phyloP scores from a whole-genome alignment of 1,140 invertebrate species.

The Caenorhabditis remanei region DNA sequence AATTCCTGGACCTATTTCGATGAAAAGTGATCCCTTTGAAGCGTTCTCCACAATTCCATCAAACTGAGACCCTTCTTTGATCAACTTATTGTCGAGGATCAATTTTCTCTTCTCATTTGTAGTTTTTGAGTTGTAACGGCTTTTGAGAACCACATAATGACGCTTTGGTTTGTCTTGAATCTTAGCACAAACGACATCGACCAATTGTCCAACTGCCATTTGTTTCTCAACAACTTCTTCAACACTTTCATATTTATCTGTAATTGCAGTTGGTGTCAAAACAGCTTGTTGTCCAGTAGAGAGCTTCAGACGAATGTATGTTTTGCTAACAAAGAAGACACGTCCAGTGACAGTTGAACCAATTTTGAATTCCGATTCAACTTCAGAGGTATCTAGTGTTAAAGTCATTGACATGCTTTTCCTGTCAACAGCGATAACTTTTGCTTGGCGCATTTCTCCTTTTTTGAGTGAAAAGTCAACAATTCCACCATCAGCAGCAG shows the following conservation, averaged over 20 bases:
- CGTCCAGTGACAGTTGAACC: constrained; percentile 24
- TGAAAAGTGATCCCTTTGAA: constrained; percentile 23
- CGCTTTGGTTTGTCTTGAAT: constrained; percentile 9
- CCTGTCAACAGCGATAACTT: neutral
- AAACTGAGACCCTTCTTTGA: neutral
- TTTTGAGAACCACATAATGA: constrained; percentile 32
- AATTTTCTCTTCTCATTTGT: neutral
- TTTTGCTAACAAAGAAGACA: constrained; percentile 36
- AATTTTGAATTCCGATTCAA: constrained; percentile 15
- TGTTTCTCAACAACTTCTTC: constrained; percentile 27
- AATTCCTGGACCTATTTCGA: constrained; percentile 55
- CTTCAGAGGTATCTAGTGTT: neutral
- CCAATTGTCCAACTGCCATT: constrained; percentile 17
- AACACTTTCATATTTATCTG: constrained; percentile 48
- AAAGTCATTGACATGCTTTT: neutral
- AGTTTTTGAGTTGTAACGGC: neutral
- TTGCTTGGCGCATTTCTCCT: constrained; percentile 1
- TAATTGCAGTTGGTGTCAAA: constrained; percentile 37
- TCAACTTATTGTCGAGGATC: neutral
- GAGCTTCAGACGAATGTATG: constrained; percentile 26
- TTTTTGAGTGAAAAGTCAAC: constrained; percentile 3
- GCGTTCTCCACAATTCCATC: constrained; percentile 34
- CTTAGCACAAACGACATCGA: neutral
- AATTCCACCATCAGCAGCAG: constrained; percentile 1
- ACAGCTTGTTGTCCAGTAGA: constrained; percentile 57